Evolutionary conservation across 2,113 vertebrate species (phyloP).

Genomic region (Poecile atricapillus): DNA sequence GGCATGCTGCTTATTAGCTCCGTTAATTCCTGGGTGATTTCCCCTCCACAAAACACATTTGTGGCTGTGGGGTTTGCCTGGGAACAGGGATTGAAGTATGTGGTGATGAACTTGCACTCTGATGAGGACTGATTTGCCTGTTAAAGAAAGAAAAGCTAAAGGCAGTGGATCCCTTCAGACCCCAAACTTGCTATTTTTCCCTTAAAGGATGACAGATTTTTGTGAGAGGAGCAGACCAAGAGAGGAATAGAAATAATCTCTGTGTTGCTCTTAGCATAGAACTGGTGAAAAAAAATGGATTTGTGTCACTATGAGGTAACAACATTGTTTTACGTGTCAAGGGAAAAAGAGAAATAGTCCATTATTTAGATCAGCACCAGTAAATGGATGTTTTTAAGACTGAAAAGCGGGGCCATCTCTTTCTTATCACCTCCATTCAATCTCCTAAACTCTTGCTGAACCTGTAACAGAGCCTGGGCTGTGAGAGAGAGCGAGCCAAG

Average conservation of each 20-base stretch:
- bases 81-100: rapidly evolving
- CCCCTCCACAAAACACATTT: background rate
- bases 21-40: background rate
- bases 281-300: background rate
- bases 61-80: background rate
- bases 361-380: background rate
- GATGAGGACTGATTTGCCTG: background rate
- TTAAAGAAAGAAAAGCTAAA: background rate
- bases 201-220: background rate
- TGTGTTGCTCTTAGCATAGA: background rate
- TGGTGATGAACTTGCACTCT: background rate
- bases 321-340: background rate
- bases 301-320: background rate
- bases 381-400: background rate
- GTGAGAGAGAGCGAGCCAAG: background rate
- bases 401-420: background rate
- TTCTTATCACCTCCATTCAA: background rate
- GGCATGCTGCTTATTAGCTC: background rate
- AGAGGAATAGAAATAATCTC: background rate
- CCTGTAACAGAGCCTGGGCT: background rate
- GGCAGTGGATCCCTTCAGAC: background rate
- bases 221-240: background rate
- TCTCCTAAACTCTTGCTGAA: background rate
- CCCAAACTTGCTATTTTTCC: background rate
- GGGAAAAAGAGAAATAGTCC: background rate